Percentiles rank a stretch among this genome's conserved stretches.
These are phyloP conservation scores for Clivina fossor DNA, from an alignment of 2,888 invertebrate species.

Conservation along the genomic window DNA sequence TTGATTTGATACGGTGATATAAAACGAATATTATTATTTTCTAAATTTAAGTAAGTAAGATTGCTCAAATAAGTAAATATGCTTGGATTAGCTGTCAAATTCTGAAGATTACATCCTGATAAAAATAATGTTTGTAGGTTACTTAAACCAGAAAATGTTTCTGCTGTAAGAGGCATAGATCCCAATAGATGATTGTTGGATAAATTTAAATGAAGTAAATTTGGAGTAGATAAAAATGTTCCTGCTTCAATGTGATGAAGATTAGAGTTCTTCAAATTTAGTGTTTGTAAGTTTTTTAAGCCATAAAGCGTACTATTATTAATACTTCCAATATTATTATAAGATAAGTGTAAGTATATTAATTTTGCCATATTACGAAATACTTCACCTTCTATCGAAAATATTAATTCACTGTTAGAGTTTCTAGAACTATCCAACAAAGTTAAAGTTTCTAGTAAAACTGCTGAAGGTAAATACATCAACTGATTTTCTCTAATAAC, in stretches of 20 bases:
- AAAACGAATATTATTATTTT: slow-evolving; percentile 56
- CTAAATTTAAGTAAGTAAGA: slow-evolving; percentile 56
- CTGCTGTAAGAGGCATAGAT: slow-evolving; percentile 52
- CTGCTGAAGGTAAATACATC: slow-evolving; percentile 55
- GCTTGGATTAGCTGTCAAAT: slow-evolving; percentile 53
- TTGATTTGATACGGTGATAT: slow-evolving; percentile 54
- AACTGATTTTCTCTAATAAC: slow-evolving; percentile 59
- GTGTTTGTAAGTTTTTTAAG: slow-evolving; percentile 54
- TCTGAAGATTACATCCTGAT: slow-evolving; percentile 56
- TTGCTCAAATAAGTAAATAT: slow-evolving; percentile 57
- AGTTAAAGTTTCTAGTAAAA: slow-evolving; percentile 54
- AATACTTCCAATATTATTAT: slow-evolving; percentile 58
- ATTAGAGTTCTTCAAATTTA: slow-evolving; percentile 59
- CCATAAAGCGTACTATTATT: slow-evolving; percentile 57
- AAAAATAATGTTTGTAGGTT: slow-evolving; percentile 56
- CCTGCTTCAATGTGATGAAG: slow-evolving; percentile 55
- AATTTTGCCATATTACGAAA: slow-evolving; percentile 57
- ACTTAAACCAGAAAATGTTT: slow-evolving; percentile 56
- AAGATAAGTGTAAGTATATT: slow-evolving; percentile 57
- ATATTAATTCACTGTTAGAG: slow-evolving; percentile 55
- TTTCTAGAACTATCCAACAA: slow-evolving; percentile 59
- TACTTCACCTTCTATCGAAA: slow-evolving; percentile 54
- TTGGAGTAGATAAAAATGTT: slow-evolving; percentile 54
- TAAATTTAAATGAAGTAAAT: slow-evolving; percentile 57
- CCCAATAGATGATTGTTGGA: slow-evolving; percentile 58